Evolutionary conservation across 2,113 vertebrate genomes (phyloP).

Genomic region (Danio rerio): GRCz12tu NC_133178.1:48107501-48108000

Average conservation of each 20-base stretch:
- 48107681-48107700: slow-evolving; percentile 46
- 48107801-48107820: slow-evolving; percentile 5
- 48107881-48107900: slow-evolving; percentile 18
- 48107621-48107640: slow-evolving; percentile 74
- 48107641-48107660: slow-evolving; percentile 80
- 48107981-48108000: background rate
- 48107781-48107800: slow-evolving; percentile 13
- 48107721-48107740: slow-evolving; percentile 47
- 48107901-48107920: background rate
- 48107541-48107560: slow-evolving; percentile 34
- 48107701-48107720: slow-evolving; percentile 46
- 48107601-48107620: slow-evolving; percentile 82
- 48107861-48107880: background rate
- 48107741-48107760: slow-evolving; percentile 47
- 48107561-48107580: slow-evolving; percentile 46
- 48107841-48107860: background rate
- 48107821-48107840: slow-evolving; percentile 10
- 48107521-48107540: slow-evolving; percentile 13
- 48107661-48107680: slow-evolving; percentile 66
- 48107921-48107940: background rate
- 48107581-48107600: slow-evolving; percentile 52
- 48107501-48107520: slow-evolving; percentile 19
- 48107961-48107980: background rate
- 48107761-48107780: slow-evolving; percentile 4
- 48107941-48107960: background rate